These are phyloP conservation scores for Lasioglossum zephyrum DNA, from an alignment of 2,888 invertebrate species.

Conservation along the genomic window DNA sequence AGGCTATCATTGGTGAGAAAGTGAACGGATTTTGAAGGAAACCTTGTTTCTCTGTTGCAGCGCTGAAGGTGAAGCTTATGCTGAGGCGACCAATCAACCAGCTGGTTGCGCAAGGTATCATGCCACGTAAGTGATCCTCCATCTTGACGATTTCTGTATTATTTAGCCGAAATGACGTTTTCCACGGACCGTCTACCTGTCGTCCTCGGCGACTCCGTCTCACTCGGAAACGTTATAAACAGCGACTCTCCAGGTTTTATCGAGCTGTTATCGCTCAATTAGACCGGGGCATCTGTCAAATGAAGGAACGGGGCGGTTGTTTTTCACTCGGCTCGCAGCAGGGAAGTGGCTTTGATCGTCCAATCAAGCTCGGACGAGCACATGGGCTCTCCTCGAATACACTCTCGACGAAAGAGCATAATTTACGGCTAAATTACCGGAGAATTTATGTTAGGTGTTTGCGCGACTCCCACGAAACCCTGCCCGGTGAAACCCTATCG, in stretches of 20 bases:
- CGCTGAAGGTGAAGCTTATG: constrained; percentile 98
- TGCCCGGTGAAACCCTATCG: not conserved
- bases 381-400: not conserved
- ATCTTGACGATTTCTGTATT: not conserved
- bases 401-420: not conserved
- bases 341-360: constrained; percentile 4
- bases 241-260: not conserved
- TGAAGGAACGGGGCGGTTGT: not conserved
- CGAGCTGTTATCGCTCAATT: constrained; percentile 10
- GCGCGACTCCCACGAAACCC: constrained; percentile 3
- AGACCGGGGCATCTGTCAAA: not conserved
- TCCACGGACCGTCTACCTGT: not conserved
- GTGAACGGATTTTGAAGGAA: constrained; percentile 32
- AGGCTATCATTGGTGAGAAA: not conserved
- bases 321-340: constrained; percentile 15
- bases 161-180: not conserved
- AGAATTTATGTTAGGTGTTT: not conserved
- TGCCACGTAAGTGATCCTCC: constrained; percentile 94
- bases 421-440: constrained; percentile 1
- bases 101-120: constrained; percentile 98
- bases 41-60: constrained; percentile 87
- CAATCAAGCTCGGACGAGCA: not conserved
- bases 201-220: not conserved
- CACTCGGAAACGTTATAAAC: not conserved
- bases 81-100: constrained; percentile 97